Evolutionary conservation across 2,888 invertebrate genomes (phyloP), one percentile per base, ranked within the genome.

Genomic region (Frankliniella intonsa): DNA sequence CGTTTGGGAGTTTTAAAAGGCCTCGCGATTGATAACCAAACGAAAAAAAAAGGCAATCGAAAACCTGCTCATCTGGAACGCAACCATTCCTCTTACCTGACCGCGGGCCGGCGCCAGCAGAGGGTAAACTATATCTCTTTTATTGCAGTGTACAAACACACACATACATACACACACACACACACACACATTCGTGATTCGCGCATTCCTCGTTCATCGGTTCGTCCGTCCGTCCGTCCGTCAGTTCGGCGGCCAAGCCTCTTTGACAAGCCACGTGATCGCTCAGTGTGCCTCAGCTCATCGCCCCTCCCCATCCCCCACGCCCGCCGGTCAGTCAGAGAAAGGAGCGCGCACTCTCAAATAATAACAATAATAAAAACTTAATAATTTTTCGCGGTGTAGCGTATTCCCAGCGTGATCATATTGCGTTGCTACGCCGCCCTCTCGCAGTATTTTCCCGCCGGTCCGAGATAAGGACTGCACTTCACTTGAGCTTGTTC

Each of bases 361-460:
- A 38, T 38, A 38, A 38, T 38, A 38, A 38, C 5, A 38, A 38
- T 38, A 38, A 38, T 38, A 38, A 38, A 38, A 38, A 38, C 38
- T 5, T 38, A 38, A 3, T 38, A 38, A 12, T 62, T 10, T 62
- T n/a, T 62, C n/a, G 62, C 62, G n/a, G 62, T 62, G 62, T n/a
- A 55, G 62, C 62, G 62, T 62, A 62, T 62, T 62, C n/a, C 19
- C 62, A 62, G 62, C 62, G 62, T 62, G 62, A 62, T 62, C 19
- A 62, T 62, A 62, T 62, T 62, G 62, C n/a, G 62, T 38, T 38
- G 38, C 38, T 62, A 62, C 14, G 62, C 19, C 62, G 62, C 62
- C 62, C n/a, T 62, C 62, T n/a, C 62, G 62, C 62, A 17, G 62
- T 62, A 62, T 62, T 62, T 62, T 62, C 62, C n/a, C 62, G 62